Evolutionary conservation across 92 coral and sea anemone species (phyloP), one percentile per base, ranked within the genome.

Genomic region (Chrysogorgia sp.): DNA sequence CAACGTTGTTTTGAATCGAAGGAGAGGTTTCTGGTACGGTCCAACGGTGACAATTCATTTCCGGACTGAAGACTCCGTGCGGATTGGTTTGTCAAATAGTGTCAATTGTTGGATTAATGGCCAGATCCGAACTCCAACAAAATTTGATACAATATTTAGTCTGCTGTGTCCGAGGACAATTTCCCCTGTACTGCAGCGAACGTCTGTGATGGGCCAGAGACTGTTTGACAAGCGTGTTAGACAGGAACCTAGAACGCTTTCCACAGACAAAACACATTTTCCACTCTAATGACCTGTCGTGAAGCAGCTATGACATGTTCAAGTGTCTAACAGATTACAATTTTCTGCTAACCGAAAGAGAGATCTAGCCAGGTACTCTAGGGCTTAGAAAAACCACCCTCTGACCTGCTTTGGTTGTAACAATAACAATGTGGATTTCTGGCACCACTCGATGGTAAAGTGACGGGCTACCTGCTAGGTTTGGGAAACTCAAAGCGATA

Each of bases 101-200:
- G 79, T 72, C 79, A 56, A 72, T 12, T 32, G 58, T 15, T 10
- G 79, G 79, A 72, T 72, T 72, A 72, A 72, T 72, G 50, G 34
- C 62, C 34, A 8, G 65, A 21, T 21, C 34, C n/a, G 21, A 71
- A 52, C 17, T 32, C 30, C 77, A 52, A 52, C 59, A 71, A 25
- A 71, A 71, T 71, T 71, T 71, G 78, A 71, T 71, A 53, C 78
- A 53, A 50, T 71, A 55, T 72, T 53, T 53, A 56, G 79, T 72
- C 63, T 53, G 14, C 49, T 55, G 22, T 64, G 17, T 20, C 13
- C 41, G 8, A 21, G n/a, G 43, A 33, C 53, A 47, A 47, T 47
- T 47, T 2, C 14, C n/a, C 53, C 53, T 47, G 53, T 47, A n/a
- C n/a, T n/a, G n/a, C 7, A 47, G 7, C n/a, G n/a, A 34, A 52